Evolutionary conservation across 2,113 vertebrate species (phyloP), one percentile per base, ranked within the genome.

Genomic region (Anser cygnoides): DNA sequence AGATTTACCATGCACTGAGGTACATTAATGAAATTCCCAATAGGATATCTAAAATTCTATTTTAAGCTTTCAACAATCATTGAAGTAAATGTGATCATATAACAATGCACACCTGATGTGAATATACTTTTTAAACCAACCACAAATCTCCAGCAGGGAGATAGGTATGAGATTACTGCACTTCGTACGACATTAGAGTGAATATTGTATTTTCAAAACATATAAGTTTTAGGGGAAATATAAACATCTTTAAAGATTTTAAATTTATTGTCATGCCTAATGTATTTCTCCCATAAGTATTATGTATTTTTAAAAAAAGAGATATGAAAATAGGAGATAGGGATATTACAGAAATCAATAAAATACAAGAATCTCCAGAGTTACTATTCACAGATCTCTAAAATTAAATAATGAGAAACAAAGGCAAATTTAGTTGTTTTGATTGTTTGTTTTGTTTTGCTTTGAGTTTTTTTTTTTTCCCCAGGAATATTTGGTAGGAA

Each of bases 11-110:
- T 96, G 52, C 39, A 87, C 83, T 95, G 87, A 88, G 95, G 78
- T 39, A 87, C 81, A 91, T 16, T 43, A 94, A n/a, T 89, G 49
- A 97, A 94, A 46, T 57, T 90, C 84, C 84, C 83, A 44, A 54
- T 35, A 84, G 67, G 54, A 84, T 66, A 79, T 57, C 13, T 95
- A 73, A 13, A 55, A 77, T 84, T 96, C 76, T 85, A 67, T 87
- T 96, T 97, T 84, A 94, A 94, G 61, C 37, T 94, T 94, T 85
- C 50, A 85, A 91, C 46, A 93, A 49, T n/a, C 65, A 35, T 44
- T 65, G 46, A 90, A 84, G 9, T 33, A 66, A 75, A 88, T 73
- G 61, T 70, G 46, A 87, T 78, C 43, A 78, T 95, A 78, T 86
- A 89, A 88, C 68, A 96, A 92, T 95, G 21, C 49, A 96, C 23